phyloP scores from a whole-genome alignment of 2,888 invertebrate species.

The Anodontia alba region DNA sequence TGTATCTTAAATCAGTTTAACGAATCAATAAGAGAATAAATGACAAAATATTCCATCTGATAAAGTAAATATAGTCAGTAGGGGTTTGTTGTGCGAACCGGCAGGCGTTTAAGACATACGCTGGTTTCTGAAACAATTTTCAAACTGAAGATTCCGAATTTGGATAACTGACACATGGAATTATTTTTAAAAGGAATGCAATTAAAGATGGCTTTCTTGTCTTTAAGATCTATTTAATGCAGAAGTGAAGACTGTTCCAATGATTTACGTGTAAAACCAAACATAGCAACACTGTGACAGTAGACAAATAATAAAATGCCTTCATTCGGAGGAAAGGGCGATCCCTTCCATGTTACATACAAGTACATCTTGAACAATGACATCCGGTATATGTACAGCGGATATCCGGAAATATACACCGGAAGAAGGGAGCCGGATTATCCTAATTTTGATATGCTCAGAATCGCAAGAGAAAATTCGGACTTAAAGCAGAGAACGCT shows the following conservation, averaged over 20 bases:
- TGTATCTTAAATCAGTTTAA: neutral
- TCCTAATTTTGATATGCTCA: conserved; percentile 71
- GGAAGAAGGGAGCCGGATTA: conserved; percentile 65
- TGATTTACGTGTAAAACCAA: too few relatives aligned
- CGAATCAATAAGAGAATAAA: conserved; percentile 5
- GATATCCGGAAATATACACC: conserved; percentile 58
- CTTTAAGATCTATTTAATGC: neutral
- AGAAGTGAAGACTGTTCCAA: neutral
- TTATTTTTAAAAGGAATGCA: too few relatives aligned
- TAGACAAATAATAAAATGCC: neutral
- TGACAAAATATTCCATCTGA: conserved; percentile 12
- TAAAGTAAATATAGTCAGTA: conserved; percentile 1
- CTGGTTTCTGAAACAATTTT: too few relatives aligned
- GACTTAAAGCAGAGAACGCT: conserved; percentile 61
- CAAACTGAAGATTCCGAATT: too few relatives aligned
- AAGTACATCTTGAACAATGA: conserved; percentile 68
- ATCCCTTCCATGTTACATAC: conserved; percentile 67
- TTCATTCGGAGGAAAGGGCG: conserved; percentile 58
- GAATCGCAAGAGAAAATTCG: conserved; percentile 64
- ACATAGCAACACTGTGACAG: too few relatives aligned
- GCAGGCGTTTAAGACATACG: neutral
- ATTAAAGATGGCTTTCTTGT: too few relatives aligned
- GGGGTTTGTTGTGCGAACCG: neutral
- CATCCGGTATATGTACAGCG: conserved; percentile 69
- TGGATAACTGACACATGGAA: too few relatives aligned